Base-by-base conservation (phyloP, 30 jellyfish, hydroid and myxozoan genomes). In the Aurelia sp. region DNA sequence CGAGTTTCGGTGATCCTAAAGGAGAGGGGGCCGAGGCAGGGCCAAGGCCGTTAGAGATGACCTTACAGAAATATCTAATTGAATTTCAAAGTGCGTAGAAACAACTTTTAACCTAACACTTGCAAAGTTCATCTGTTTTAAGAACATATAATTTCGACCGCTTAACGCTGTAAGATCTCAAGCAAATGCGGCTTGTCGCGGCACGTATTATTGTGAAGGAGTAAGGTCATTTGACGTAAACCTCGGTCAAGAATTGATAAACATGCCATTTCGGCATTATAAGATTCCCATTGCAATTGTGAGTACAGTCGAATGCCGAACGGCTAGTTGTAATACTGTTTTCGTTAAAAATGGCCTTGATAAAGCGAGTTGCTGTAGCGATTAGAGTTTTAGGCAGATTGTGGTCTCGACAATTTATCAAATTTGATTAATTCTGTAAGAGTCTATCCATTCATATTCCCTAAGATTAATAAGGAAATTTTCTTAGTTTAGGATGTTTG, bases 371-470 rank as follows among this genome's bases (percentile, higher is more conserved):
- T 52, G 20, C 85, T 74, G 72, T 74, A 13, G 63, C 73, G 73
- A 74, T 74, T 74, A 74, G 27, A 44, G 20, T 74, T 74, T 74
- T 66, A 38, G 62, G 72, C 73, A 74, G 85, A 69, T 74, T 74
- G 85, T 70, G 85, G 85, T 74, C 74, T 35, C 58, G 72, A 53
- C 73, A 74, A 55, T 74, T 74, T 52, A 74, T 74, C 85, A 74
- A 55, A 74, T 47, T 52, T 74, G 85, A 74, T 74, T 55, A 74
- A 52, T 66, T 52, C 72, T n/a, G 13, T 24, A 11, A 55, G 62
- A 41, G n/a, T 69, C 74, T 64, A 70, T 53, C 73, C 40, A 53
- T 74, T 50, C 85, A 27, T 50, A 21, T 22, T 20, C 74, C 38
- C 17, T 21, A 20, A 38, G 84, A 72, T 72, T 72, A 50, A 20